Evolutionary conservation across 2,797 vertebrate species (phyloP).

Genomic region (Malurus leucopterus): DNA sequence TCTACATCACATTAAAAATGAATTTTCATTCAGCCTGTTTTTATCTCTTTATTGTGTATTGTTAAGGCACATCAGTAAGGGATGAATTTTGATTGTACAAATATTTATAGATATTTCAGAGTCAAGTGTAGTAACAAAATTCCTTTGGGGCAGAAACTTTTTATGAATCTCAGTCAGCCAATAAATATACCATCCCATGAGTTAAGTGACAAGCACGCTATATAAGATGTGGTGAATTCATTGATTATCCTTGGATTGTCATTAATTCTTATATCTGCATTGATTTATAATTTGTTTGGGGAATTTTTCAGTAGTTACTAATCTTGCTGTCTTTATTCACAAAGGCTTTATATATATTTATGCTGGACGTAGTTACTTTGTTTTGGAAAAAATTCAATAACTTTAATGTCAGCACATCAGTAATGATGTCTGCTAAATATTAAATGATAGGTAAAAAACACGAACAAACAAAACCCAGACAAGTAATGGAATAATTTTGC

Average conservation of each 20-base stretch:
- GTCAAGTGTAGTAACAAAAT: background rate
- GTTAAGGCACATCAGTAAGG: background rate
- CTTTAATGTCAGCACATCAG: background rate
- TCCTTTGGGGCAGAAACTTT: background rate
- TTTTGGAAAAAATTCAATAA: background rate
- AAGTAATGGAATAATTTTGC: background rate
- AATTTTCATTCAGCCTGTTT: background rate
- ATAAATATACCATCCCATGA: background rate
- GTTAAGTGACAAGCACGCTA: background rate
- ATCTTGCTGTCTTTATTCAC: background rate
- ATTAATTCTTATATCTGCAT: background rate
- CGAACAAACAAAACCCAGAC: background rate
- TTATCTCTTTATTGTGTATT: background rate
- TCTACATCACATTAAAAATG: background rate
- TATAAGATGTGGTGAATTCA: background rate
- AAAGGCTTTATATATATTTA: background rate
- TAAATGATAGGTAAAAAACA: background rate
- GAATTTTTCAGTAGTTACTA: background rate
- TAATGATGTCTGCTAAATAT: background rate
- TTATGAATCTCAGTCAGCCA: background rate
- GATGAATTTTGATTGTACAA: background rate
- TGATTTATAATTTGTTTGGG: background rate
- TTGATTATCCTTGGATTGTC: background rate
- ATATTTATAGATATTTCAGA: background rate
- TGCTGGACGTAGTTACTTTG: background rate